Base-by-base conservation (phyloP, 2,888 invertebrate species). In the Belgica antarctica region DNA sequence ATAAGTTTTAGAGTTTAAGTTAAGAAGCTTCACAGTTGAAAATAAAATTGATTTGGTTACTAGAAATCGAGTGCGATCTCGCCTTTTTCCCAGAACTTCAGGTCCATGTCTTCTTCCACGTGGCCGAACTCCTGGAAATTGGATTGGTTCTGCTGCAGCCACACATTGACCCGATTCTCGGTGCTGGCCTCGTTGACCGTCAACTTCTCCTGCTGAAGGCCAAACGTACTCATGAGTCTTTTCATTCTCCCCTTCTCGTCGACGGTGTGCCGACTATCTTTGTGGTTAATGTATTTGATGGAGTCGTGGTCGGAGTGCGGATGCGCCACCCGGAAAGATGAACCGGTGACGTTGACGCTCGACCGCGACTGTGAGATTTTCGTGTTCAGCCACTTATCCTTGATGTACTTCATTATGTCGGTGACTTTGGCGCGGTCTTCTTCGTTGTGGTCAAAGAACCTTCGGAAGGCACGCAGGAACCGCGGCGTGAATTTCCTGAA, bases 401-500 rank as follows among this genome's bases (percentile, higher is more conserved):
- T 84, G 75, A 85, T 78, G 75, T 86, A 86, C 74, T 86, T 86
- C 74, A 77, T 81, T 28, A 85, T 81, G 76, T 86, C 86, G 8
- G 83, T 83, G 2, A 85, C 82, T 72, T 83, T 81, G 71, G 85
- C 83, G n/a, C 89, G 82, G 74, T 86, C 84, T 63, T 87, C 86
- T 0, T 85, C 82, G 74, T 87, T 85, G 73, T 87, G 86, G 71
- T 88, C 88, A 72, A 90, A 81, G 63, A 88, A 82, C 74, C 88
- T 84, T 71, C 89, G 83, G 76, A 90, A 87, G 75, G 89, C 84
- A 72, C 89, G 82, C 76, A 89, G 82, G 12, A 89, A 76, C 24
- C 89, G 81, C 0, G 89, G 86, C 0, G 88, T 85, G 77, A 90
- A 90, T 57, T 84, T 81, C 34, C 84, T 81, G 75, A 86, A 85